A percentile compares a stretch with the other conserved stretches of the same genome.
phyloP scores from a whole-genome alignment of 2,888 invertebrate species.

The Hemaris fuciformis region DNA sequence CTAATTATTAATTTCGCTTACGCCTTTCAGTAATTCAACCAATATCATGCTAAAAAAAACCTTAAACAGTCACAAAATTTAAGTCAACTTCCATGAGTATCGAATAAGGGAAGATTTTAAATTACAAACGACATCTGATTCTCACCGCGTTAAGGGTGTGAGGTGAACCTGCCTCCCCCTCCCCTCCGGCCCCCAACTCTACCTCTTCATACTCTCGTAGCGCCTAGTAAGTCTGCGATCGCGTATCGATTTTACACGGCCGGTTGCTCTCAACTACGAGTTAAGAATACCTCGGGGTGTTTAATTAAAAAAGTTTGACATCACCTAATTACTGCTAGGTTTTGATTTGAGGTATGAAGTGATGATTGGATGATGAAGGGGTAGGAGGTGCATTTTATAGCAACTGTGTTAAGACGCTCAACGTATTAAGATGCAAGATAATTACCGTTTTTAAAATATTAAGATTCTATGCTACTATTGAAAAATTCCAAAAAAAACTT shows the following conservation, averaged over 20 bases:
- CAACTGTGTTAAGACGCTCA: no score
- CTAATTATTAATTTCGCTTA: no score
- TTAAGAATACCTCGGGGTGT: background rate
- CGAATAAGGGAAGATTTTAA: slow-evolving; percentile 33
- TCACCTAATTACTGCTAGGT: background rate
- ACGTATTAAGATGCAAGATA: no score
- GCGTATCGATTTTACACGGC: slow-evolving; percentile 38
- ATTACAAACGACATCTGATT: slow-evolving; percentile 43
- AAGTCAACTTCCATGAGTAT: slow-evolving; percentile 10
- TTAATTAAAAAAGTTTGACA: background rate
- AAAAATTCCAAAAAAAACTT: no score
- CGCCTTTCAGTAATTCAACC: background rate
- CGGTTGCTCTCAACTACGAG: slow-evolving; percentile 19
- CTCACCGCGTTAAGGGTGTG: background rate
- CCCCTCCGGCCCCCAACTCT: no score
- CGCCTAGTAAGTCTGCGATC: slow-evolving; percentile 28
- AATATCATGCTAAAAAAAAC: background rate
- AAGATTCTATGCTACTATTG: no score
- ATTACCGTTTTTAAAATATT: no score
- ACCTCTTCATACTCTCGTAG: slow-evolving; percentile 12
- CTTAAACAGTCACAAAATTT: background rate
- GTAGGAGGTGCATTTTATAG: no score
- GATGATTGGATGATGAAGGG: no score
- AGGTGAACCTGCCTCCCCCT: slow-evolving; percentile 25
- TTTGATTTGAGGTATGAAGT: background rate